These are phyloP conservation scores for Athrips mouffetella DNA, from an alignment of 2,888 invertebrate species.

Conservation along the genomic window DNA sequence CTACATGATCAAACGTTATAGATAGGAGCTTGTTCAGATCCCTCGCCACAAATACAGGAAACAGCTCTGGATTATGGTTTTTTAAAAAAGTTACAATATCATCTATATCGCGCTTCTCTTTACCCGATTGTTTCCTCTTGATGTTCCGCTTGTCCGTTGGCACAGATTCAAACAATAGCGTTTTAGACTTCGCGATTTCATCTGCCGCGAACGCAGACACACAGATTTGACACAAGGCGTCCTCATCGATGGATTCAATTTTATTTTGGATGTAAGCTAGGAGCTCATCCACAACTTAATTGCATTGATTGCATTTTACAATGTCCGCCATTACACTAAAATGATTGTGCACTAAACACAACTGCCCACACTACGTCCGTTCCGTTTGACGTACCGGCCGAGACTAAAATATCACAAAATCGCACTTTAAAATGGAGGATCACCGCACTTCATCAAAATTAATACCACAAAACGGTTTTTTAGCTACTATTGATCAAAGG, in stretches of 20 bases:
- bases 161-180: not conserved
- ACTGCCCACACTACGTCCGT: too few species aligned
- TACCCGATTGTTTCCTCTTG: not conserved
- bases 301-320: constrained; percentile 2
- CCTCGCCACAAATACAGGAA: constrained; percentile 20
- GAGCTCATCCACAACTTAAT: not conserved
- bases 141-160: not conserved
- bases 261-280: constrained; percentile 3
- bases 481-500: constrained; percentile 10
- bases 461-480: not conserved
- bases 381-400: not conserved
- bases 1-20: constrained; percentile 19
- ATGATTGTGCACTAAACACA: too few species aligned
- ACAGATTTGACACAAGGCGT: not conserved
- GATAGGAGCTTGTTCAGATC: constrained; percentile 12
- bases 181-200: not conserved
- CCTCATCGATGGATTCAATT: not conserved
- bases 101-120: not conserved
- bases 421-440: constrained; percentile 30
- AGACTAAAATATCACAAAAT: constrained; percentile 15
- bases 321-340: not conserved
- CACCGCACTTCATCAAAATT: not conserved
- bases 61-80: constrained; percentile 10
- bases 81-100: not conserved
- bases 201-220: not conserved